Evolutionary conservation across 2,888 invertebrate genomes (phyloP).

Genomic region (Diploptera punctata): DNA sequence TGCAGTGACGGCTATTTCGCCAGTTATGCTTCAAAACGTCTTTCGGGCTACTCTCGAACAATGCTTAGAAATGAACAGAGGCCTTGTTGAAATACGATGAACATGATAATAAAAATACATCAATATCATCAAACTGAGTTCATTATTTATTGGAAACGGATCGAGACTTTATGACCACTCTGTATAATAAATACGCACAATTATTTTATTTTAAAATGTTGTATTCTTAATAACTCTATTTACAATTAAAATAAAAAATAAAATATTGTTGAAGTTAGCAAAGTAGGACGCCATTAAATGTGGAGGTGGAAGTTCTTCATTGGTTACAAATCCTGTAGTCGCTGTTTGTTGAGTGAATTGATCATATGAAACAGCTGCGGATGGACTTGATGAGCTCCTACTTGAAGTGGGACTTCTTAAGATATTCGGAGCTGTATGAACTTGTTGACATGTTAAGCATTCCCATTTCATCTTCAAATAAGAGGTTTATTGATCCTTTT

Average conservation of each 20-base stretch:
- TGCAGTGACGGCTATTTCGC: too few species aligned
- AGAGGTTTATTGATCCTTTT: constrained; percentile 10
- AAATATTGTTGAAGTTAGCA: neutral
- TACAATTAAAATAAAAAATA: constrained; percentile 15
- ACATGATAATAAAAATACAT: too few species aligned
- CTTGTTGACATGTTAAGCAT: constrained; percentile 10
- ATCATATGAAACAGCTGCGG: constrained; percentile 16
- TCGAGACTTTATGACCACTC: too few species aligned
- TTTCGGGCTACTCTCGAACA: too few species aligned
- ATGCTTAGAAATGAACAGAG: too few species aligned
- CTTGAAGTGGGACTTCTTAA: constrained; percentile 15
- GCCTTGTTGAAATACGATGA: too few species aligned
- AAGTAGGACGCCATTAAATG: neutral
- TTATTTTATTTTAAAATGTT: neutral
- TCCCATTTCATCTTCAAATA: constrained; percentile 22
- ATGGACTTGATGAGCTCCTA: constrained; percentile 19
- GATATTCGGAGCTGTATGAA: constrained; percentile 25
- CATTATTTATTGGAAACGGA: too few species aligned
- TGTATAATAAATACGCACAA: constrained; percentile 33
- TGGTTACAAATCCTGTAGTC: constrained; percentile 2
- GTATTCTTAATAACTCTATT: neutral
- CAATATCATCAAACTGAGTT: too few species aligned
- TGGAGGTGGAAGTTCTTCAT: neutral
- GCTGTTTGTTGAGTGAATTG: constrained; percentile 25
- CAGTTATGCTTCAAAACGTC: too few species aligned